phyloP scores from a whole-genome alignment of 2,797 vertebrate species.

The Notolabrus celidotus region DNA sequence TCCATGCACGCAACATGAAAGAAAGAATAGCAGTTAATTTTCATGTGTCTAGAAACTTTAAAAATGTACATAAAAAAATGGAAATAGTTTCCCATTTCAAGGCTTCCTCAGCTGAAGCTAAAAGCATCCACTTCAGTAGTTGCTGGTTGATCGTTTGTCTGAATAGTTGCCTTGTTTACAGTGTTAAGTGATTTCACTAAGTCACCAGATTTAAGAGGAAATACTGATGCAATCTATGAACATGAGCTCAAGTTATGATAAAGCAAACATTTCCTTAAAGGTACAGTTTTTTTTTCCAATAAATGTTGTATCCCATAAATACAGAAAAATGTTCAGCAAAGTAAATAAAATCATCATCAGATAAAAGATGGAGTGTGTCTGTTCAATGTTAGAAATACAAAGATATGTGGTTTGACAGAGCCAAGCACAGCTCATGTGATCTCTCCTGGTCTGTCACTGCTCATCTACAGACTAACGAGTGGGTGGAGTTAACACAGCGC shows the following conservation, averaged over 20 bases:
- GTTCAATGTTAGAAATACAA: neutral
- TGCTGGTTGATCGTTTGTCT: neutral
- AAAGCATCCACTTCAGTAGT: neutral
- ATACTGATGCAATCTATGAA: neutral
- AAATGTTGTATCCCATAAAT: neutral
- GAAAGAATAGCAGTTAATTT: fast-evolving
- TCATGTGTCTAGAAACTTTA: neutral
- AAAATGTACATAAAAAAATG: neutral
- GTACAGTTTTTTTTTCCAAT: neutral
- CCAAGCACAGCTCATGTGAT: neutral
- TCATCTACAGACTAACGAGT: slow-evolving; percentile 36
- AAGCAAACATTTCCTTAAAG: neutral
- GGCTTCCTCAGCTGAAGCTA: neutral
- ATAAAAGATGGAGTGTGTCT: neutral
- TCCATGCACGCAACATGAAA: too few relatives aligned
- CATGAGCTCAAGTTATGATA: neutral
- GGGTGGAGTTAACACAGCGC: slow-evolving; percentile 25
- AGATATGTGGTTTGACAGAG: neutral
- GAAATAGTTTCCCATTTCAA: neutral
- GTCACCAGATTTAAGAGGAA: neutral
- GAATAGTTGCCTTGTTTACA: neutral
- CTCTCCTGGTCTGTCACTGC: slow-evolving; percentile 5
- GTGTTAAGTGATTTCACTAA: neutral
- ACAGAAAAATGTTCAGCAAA: neutral
- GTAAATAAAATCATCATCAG: neutral